Base-by-base conservation (phyloP, 2,113 vertebrate species). In the Dicrurus megarhynchus region DNA sequence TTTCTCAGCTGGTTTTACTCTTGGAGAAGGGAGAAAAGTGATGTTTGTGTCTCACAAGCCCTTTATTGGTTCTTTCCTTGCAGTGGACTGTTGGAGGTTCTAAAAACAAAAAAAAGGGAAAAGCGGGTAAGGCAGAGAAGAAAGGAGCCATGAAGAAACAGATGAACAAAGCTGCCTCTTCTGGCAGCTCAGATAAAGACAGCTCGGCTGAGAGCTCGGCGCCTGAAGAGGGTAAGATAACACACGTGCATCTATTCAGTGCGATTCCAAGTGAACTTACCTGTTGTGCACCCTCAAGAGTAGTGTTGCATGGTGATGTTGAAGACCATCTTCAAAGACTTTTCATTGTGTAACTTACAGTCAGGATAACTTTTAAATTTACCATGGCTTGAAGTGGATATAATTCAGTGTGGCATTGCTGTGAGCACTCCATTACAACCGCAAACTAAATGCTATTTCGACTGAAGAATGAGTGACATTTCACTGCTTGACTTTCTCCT, bases 51-150 rank as follows among this genome's bases (percentile, higher is more conserved):
- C 47, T 97, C 53, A 78, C 1, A 9, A 95, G 90, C 87, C 35
- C 18, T 94, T 84, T 94, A 50, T 86, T 89, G 52, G 1, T 76
- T 89, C 73, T 91, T 90, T 71, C 90, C 35, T 96, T 97, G 21
- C 93, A 99, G 99, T 99, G 99, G 99, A 99, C 99, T 49, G 99
- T 99, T 69, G 99, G 99, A 88, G 99, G 99, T 87, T 99, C 99
- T 96, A 99, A 99, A 98, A 99, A 98, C 95, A 99, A 99, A 97
- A 99, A 99, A 98, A 99, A 99, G 95, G 98, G 98, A 64, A 99
- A 99, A 93, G 97, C 90, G 50, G 98, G 99, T 67, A 99, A 99
- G 98, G 98, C 98, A 19, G 99, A 99, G 81, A 99, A 99, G 97
- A 99, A 99, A 96, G 99, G 98, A 86, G 81, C 98, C 20, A 98